These are phyloP conservation scores for Umimayanthus kanabou DNA, from an alignment of 92 coral and sea anemone genomes.

Conservation along the genomic window DNA sequence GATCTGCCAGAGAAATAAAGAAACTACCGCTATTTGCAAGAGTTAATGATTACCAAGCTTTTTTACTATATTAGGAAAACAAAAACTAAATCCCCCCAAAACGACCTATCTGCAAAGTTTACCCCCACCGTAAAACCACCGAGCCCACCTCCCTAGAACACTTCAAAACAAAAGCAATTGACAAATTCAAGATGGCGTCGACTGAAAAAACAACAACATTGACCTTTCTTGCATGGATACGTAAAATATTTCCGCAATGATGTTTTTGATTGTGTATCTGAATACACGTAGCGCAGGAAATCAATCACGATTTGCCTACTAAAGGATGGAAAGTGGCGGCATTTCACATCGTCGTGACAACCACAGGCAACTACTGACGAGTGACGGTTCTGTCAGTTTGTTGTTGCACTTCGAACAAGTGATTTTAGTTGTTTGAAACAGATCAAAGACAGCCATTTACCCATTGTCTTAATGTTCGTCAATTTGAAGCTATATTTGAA, in stretches of 20 bases:
- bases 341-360: conserved; percentile 23
- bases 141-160: too few relatives aligned
- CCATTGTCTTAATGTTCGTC: neutral
- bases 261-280: neutral
- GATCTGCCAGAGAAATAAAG: too few relatives aligned
- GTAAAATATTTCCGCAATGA: conserved; percentile 4
- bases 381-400: neutral
- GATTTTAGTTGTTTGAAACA: too few relatives aligned
- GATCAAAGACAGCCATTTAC: too few relatives aligned
- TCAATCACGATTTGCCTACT: conserved; percentile 9
- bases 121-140: too few relatives aligned
- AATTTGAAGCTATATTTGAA: conserved; percentile 19
- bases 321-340: conserved; percentile 23
- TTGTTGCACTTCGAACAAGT: too few relatives aligned
- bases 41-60: too few relatives aligned
- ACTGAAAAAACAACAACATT: neutral
- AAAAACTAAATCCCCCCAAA: too few relatives aligned
- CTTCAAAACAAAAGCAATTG: too few relatives aligned
- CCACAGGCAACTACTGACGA: conserved; percentile 16
- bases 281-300: neutral
- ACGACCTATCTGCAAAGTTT: too few relatives aligned
- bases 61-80: too few relatives aligned
- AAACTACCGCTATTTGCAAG: too few relatives aligned
- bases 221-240: neutral
- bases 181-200: conserved; percentile 4